Base-by-base conservation (phyloP, 2,888 invertebrate genomes). In the Exephanes ischioxanthus region DNA sequence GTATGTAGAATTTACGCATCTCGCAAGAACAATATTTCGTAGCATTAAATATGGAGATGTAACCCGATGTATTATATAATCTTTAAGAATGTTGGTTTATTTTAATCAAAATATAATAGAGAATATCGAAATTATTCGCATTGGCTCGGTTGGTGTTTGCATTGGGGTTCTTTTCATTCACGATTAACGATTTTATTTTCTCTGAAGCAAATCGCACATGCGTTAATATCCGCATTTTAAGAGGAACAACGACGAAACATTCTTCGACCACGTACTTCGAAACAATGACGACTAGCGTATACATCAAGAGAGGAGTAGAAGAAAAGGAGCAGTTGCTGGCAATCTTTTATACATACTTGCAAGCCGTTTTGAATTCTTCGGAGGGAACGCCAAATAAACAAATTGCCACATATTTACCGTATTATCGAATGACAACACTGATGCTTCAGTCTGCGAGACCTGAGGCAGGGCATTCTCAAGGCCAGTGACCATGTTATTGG, bases 1-100 rank as follows among this genome's bases (percentile, higher is more conserved):
- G 19, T 66, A 81, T 77, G 78, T 78, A 55, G 68, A 78, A 70
- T 48, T 83, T 76, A 63, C 71, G 76, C 30, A 72, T 84, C 83
- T 80, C 26, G 71, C 76, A 53, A 77, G 78, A 84, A 82, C 53
- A 83, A 81, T 75, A 72, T 80, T 84, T 63, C 48, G 48, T 84
- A 84, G 79, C 55, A 51, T 86, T 86, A 63, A 85, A 83, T 48
- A 67, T 84, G 78, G 78, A 66, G 37, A 82, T 90, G 84, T 89
- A 91, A 90, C 84, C 88, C 89, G 86, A 90, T 90, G 89, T 91
- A 91, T 89, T 90, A 91, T 90, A 89, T 86, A 89, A 88, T 88
- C 85, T 88, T 88, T 89, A 89, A 88, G 81, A 86, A 90, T 86
- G 89, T 90, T 90, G 88, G 87, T 90, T 90, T 90, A 90, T 91